Evolutionary conservation across 2,797 vertebrate species (phyloP).

Genomic region (Gobionotothen gibberifrons): DNA sequence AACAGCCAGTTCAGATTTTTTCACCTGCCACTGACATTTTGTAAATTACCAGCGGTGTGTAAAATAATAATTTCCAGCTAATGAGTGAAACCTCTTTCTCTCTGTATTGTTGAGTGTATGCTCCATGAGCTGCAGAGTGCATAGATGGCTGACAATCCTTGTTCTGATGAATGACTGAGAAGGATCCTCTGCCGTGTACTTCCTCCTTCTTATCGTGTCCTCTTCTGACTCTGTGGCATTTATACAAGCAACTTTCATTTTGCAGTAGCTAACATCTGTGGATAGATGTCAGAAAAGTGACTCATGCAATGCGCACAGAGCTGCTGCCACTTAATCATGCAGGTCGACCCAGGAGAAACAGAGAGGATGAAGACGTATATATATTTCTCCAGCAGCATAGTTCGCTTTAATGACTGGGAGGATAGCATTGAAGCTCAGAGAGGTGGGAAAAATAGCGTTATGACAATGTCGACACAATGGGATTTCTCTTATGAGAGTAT

Average conservation of each 20-base stretch:
- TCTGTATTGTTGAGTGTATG: conserved; percentile 1
- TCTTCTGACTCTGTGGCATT: conserved; percentile 75
- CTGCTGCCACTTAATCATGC: conserved; percentile 32
- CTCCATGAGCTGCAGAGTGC: conserved; percentile 20
- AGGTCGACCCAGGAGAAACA: conserved; percentile 25
- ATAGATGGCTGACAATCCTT: conserved; percentile 40
- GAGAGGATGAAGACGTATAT: conserved; percentile 18
- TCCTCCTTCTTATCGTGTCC: conserved; percentile 34
- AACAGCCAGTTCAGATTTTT: conserved; percentile 23
- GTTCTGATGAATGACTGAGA: conserved; percentile 19
- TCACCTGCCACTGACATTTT: conserved; percentile 15
- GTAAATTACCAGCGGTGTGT: not conserved
- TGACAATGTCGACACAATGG: conserved; percentile 28
- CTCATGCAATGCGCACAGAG: conserved; percentile 14
- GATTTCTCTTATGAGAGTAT: conserved; percentile 14
- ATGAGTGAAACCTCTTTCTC: conserved; percentile 4
- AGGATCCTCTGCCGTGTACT: conserved; percentile 25
- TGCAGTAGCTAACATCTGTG: conserved; percentile 71
- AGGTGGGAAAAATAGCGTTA: not conserved
- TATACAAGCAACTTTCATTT: conserved; percentile 78
- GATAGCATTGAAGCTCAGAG: not conserved
- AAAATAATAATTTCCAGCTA: conserved; percentile 10
- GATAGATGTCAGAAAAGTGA: conserved; percentile 50
- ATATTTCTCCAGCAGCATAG: conserved; percentile 11
- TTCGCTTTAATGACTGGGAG: conserved; percentile 9